phyloP scores from a whole-genome alignment of 1,140 invertebrate genomes.

The Scaptomyza graminum region DNA sequence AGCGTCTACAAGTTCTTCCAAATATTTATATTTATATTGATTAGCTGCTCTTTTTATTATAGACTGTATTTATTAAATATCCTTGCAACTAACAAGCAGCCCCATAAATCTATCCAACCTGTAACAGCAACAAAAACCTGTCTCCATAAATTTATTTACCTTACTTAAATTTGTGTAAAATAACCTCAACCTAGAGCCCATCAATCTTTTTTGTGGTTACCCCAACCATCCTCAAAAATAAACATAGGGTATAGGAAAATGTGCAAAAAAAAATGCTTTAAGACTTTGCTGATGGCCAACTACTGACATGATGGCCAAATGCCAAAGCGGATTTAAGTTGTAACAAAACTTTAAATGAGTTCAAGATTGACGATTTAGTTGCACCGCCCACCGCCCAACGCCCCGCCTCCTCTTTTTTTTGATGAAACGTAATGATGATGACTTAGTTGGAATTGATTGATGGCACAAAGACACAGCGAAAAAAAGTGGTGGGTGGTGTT shows the following conservation, averaged over 20 bases:
- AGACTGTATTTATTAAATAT: not conserved
- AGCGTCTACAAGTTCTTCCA: not conserved
- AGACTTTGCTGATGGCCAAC: slow-evolving; percentile 66
- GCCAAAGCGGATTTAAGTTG: slow-evolving; percentile 75
- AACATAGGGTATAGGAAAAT: slow-evolving; percentile 24
- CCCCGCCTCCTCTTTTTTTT: not conserved
- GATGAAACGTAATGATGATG: slow-evolving; percentile 77
- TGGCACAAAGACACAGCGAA: slow-evolving; percentile 18
- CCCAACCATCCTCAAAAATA: not conserved
- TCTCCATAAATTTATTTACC: slow-evolving; percentile 15
- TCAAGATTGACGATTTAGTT: slow-evolving; percentile 68
- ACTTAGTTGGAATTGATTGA: slow-evolving; percentile 67
- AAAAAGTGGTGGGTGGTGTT: not conserved
- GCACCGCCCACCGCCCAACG: not conserved
- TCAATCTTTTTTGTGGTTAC: slow-evolving; percentile 26
- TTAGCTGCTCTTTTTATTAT: too few relatives aligned
- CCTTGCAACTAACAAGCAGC: not conserved
- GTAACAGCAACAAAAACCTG: not conserved
- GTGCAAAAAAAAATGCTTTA: slow-evolving; percentile 60
- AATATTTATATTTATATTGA: too few relatives aligned
- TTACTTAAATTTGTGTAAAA: slow-evolving; percentile 6
- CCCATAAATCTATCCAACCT: not conserved
- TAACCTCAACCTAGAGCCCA: slow-evolving; percentile 22
- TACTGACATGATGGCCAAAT: slow-evolving; percentile 62
- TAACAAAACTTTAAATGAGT: slow-evolving; percentile 76